These are phyloP conservation scores for Apodemia zela DNA, from an alignment of 2,888 invertebrate genomes.

Conservation along the genomic window DNA sequence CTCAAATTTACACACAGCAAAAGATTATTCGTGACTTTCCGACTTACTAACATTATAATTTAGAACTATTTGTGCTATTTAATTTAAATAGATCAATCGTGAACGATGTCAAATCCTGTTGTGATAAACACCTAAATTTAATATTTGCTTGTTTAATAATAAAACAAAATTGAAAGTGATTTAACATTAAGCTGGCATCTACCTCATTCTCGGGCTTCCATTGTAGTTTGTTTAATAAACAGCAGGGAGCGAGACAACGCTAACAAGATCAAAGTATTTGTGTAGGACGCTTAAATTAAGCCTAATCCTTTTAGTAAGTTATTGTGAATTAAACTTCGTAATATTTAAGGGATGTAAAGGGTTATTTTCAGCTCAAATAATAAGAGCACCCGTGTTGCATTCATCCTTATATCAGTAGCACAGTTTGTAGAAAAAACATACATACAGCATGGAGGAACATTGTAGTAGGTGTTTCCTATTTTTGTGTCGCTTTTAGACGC, in stretches of 20 bases:
- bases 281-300: slow-evolving; percentile 53
- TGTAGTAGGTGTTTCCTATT: too few relatives aligned
- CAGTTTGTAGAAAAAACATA: too few relatives aligned
- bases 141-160: background rate
- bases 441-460: too few relatives aligned
- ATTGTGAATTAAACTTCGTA: slow-evolving; percentile 49
- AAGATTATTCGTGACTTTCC: too few relatives aligned
- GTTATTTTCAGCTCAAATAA: slow-evolving; percentile 1
- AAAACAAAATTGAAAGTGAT: slow-evolving; percentile 7
- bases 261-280: slow-evolving; percentile 60
- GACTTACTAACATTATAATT: too few relatives aligned
- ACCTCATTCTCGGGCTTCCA: slow-evolving; percentile 27
- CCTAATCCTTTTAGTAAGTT: slow-evolving; percentile 48
- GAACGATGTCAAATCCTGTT: background rate
- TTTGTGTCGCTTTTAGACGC: too few relatives aligned
- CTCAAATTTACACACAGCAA: too few relatives aligned
- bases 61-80: too few relatives aligned
- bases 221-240: slow-evolving; percentile 44
- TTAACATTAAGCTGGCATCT: slow-evolving; percentile 14
- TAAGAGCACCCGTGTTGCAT: background rate
- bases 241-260: slow-evolving; percentile 36
- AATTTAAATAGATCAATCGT: background rate
- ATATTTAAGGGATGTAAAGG: slow-evolving; percentile 22
- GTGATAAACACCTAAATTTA: slow-evolving; percentile 5
- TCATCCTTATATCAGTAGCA: background rate